phyloP scores from a whole-genome alignment of 2,797 vertebrate genomes.

The Typhlichthys subterraneus region DNA sequence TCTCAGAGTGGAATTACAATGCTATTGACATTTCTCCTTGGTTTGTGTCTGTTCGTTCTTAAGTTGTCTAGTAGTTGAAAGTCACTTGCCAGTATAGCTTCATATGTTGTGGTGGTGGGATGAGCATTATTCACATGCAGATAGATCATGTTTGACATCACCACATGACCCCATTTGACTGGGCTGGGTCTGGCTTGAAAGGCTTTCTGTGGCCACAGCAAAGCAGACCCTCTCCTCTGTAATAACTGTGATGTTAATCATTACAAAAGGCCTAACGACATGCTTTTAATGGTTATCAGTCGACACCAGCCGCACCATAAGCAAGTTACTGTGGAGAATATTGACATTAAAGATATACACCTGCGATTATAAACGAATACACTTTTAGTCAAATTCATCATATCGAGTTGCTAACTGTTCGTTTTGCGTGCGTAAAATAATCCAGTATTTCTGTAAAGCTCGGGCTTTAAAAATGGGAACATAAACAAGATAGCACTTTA shows the following conservation, averaged over 20 bases:
- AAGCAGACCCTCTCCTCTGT: slow-evolving; percentile 2
- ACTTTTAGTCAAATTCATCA: too few relatives aligned
- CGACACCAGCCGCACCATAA: too few relatives aligned
- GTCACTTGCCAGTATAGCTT: slow-evolving; percentile 10
- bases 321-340: too few relatives aligned
- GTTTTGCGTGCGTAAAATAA: too few relatives aligned
- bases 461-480: too few relatives aligned
- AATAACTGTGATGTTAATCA: slow-evolving; percentile 20
- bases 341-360: too few relatives aligned
- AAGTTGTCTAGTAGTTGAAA: slow-evolving; percentile 9
- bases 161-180: not conserved
- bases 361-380: too few relatives aligned
- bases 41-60: slow-evolving; percentile 5
- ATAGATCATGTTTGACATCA: not conserved
- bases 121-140: not conserved
- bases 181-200: not conserved
- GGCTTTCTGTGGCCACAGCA: not conserved
- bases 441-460: too few relatives aligned
- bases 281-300: too few relatives aligned
- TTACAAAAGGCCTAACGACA: slow-evolving; percentile 19
- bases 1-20: slow-evolving; percentile 50
- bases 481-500: too few relatives aligned
- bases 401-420: too few relatives aligned
- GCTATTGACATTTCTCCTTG: slow-evolving; percentile 24
- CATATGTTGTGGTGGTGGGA: slow-evolving; percentile 19